Base-by-base conservation (phyloP, 2,113 vertebrate genomes). In the Axis porcinus region DNA sequence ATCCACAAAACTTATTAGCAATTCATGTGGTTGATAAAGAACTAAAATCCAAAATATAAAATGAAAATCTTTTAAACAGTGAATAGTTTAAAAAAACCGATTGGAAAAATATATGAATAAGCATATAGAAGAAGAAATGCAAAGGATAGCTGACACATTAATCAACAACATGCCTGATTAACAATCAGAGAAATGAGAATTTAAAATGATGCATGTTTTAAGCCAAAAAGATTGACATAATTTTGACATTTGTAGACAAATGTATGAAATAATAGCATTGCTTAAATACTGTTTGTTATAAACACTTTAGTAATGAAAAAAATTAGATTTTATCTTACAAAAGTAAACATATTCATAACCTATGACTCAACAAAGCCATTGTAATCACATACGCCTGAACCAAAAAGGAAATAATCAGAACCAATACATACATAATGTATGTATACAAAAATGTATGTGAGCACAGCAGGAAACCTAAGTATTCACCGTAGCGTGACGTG, bases 401-500 rank as follows among this genome's bases (percentile, higher is more conserved):
- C 50, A 21, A 62, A 88, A 43, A 17, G 12, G n/a, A 23, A n/a
- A 54, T 40, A 17, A 43, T 9, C 7, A 5, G 79, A 76, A 89
- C 23, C n/a, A n/a, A n/a, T n/a, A n/a, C n/a, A n/a, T n/a, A n/a
- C n/a, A n/a, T n/a, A n/a, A n/a, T n/a, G n/a, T n/a, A n/a, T n/a
- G n/a, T n/a, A n/a, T n/a, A 23, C 11, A 33, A 5, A 87, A 50
- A 62, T 23, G 16, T n/a, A 2, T 5, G 2, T 14, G 4, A 15
- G 82, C 55, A 14, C 52, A 47, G 74, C 54, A n/a, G 50, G 57
- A 64, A 76, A 10, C 3, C 1, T 0, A 2, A 6, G 28, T 9
- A 10, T 3, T 60, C 89, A 0, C 2, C 3, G 36, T 6, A 7
- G 50, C 7, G 0, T 3, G 10, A 4, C 9, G 1, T 1, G 28